A percentile compares a stretch with the other conserved stretches of the same genome.
phyloP scores from a whole-genome alignment of 2,888 invertebrate genomes.

The Pachydiplax longipennis region DNA sequence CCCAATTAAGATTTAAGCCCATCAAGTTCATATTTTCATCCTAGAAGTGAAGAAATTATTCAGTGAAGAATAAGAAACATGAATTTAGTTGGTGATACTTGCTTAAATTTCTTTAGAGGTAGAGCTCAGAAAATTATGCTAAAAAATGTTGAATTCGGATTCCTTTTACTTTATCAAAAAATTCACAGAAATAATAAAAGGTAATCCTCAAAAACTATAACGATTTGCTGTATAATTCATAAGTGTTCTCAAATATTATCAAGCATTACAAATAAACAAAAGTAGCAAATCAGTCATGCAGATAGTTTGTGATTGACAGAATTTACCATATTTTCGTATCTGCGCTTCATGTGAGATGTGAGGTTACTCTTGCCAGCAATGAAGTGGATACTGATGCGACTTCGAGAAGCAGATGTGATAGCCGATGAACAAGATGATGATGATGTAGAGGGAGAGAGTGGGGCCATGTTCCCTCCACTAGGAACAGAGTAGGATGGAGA shows the following conservation, averaged over 20 bases:
- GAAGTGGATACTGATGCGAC: slow-evolving; percentile 67
- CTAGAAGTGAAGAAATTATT: too few species aligned
- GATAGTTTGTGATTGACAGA: slow-evolving; percentile 52
- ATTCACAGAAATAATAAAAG: too few species aligned
- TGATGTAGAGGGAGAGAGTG: neutral
- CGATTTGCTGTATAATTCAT: too few species aligned
- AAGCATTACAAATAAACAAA: slow-evolving; percentile 59
- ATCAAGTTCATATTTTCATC: too few species aligned
- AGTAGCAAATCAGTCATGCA: slow-evolving; percentile 52
- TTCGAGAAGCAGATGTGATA: neutral
- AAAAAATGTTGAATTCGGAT: too few species aligned
- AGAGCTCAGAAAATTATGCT: too few species aligned
- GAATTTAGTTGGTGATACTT: too few species aligned
- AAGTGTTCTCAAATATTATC: slow-evolving; percentile 54
- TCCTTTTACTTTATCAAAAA: too few species aligned
- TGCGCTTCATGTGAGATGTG: slow-evolving; percentile 67
- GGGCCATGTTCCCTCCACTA: neutral
- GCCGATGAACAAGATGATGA: neutral
- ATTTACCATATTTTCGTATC: slow-evolving; percentile 75
- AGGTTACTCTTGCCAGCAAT: slow-evolving; percentile 70
- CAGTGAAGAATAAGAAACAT: too few species aligned
- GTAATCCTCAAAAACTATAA: too few species aligned
- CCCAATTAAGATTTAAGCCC: too few species aligned
- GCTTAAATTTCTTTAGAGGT: too few species aligned
- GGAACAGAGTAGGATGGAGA: slow-evolving; percentile 47